Base-by-base conservation (phyloP, 2,113 vertebrate species). In the Sisor rabdophorus region DNA sequence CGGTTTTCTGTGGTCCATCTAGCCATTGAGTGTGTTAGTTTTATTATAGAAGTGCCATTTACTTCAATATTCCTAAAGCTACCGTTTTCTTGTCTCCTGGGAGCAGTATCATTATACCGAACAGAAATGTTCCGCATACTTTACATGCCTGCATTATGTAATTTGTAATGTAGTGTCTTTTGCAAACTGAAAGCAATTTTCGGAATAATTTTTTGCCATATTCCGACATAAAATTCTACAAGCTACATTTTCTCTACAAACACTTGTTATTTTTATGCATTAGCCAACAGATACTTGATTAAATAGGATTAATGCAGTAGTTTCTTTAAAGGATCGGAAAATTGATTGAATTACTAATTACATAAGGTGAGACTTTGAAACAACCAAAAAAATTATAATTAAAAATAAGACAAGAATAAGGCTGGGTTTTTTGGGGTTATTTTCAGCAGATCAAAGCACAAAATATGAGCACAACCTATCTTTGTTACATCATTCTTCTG, bases 1-100 rank as follows among this genome's bases (percentile, higher is more conserved):
- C 56, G 36, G 30, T 60, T 26, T 56, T 71, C 32, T 53, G 54
- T 53, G 64, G 75, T 58, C 53, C 30, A 7, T 32, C 63, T 48
- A 55, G 52, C 30, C 28, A 19, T 64, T 44, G 56, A 47, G 47
- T 55, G 63, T 26, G 36, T 68, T 54, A 58, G 20, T 68, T 59
- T n/a, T 76, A 56, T 15, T 47, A 20, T 48, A 58, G 44, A 22
- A 26, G 63, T 16, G 54, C 54, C 63, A 48, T 56, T 47, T 55
- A 76, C 47, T 22, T 9, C 58, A 32, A 58, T 30, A 54, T 30
- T 58, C 63, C 26, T 48, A 30, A 40, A 58, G 53, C 53, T 76
- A 16, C 26, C 20, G 47, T 22, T 74, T 15, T 48, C n/a, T 59
- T 59, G 32, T 11, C 58, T 11, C 12, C 22, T 30, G 11, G 9